A percentile compares a stretch with the other conserved stretches of the same genome.
These are phyloP conservation scores for Ichneumoninae sp. DNA, from an alignment of 2,888 invertebrate genomes.

Conservation along the genomic window DNA sequence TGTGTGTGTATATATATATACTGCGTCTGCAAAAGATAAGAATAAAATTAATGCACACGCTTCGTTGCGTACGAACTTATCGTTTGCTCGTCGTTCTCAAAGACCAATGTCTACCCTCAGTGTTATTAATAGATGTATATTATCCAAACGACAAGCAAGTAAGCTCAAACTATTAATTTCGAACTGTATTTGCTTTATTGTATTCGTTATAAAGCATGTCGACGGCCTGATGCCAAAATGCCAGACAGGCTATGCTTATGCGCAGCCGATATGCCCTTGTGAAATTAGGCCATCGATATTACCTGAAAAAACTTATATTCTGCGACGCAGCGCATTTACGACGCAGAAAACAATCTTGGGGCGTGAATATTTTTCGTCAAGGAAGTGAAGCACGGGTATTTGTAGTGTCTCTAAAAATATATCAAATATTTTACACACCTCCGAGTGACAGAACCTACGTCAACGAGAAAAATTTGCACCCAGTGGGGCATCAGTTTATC, in stretches of 20 bases:
- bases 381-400: background rate
- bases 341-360: background rate
- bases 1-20: background rate
- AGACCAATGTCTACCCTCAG: background rate
- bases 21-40: constrained; percentile 9
- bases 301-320: background rate
- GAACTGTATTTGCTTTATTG: background rate
- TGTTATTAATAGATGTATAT: background rate
- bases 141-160: background rate
- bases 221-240: background rate
- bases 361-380: background rate
- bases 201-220: background rate
- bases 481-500: constrained; percentile 26
- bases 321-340: background rate
- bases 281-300: background rate
- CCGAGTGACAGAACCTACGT: constrained; percentile 5
- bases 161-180: background rate
- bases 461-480: constrained; percentile 29
- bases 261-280: background rate
- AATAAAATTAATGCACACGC: background rate
- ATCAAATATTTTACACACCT: constrained; percentile 6
- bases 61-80: constrained; percentile 4
- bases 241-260: too few relatives aligned
- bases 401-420: constrained; percentile 16
- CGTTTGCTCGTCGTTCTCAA: background rate